Evolutionary conservation across 2,113 vertebrate genomes (phyloP), one percentile per base, ranked within the genome.

Genomic region (Opisthocomus hoazin): DNA sequence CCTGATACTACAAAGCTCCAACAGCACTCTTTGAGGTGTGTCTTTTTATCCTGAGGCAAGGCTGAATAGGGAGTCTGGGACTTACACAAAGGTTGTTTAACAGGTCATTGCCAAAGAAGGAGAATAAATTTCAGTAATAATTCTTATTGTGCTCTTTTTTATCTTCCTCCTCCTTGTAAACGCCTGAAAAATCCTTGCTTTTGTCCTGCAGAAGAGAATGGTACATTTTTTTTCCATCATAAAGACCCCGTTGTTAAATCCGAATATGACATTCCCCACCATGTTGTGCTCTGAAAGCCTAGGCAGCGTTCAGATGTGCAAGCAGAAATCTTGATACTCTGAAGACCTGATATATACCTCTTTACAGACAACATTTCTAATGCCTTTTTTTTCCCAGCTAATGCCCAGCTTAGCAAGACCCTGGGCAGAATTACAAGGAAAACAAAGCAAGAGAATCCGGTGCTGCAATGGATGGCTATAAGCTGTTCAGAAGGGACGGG

Each of bases 161-260:
- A 41, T 69, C 57, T 50, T 78, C 11, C 18, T 78, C 2, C 1
- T 7, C 18, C 12, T 71, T 89, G 30, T 68, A 84, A 71, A 56
- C 61, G 29, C 37, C 61, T 91, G 53, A 27, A 96, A 90, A 78
- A 21, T 46, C 65, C 34, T 87, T 75, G 19, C 19, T 64, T 94
- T 86, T 93, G 13, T 56, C 56, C 45, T 56, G 5, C 0, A 0
- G 29, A 87, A 78, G 30, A 34, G 81, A 87, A 79, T 22, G 27
- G 20, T 41, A n/a, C 4, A 13, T 92, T 81, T 90, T 90, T 90
- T 11, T 37, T 80, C 43, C 5, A 32, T 27, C 30, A 10, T 5
- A 34, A 83, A 69, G 57, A 58, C 4, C 16, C 14, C 0, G 0
- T 48, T 1, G 0, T 66, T 95, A 43, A 63, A 1, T 89, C 53